phyloP scores from a whole-genome alignment of 2,888 invertebrate species.

The Lamellibrachia satsuma region DNA sequence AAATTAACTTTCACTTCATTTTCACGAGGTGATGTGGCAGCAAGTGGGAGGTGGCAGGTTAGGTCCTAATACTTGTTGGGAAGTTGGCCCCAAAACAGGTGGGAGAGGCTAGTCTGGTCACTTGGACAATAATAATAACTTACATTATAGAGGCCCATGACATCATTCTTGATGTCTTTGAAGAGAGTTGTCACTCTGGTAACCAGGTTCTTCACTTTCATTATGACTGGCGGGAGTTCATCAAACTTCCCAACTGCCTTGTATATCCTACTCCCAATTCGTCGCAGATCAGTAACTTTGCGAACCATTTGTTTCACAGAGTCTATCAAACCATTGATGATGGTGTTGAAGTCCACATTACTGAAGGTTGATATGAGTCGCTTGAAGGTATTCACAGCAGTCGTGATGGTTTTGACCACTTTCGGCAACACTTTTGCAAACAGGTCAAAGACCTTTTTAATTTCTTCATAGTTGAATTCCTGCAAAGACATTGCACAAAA shows the following conservation, averaged over 20 bases:
- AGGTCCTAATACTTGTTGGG: too few relatives aligned
- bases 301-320: not conserved
- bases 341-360: not conserved
- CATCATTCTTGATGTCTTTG: constrained; percentile 46
- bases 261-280: not conserved
- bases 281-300: not conserved
- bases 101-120: not conserved
- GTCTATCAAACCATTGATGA: not conserved
- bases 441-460: not conserved
- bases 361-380: not conserved
- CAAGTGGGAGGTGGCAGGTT: too few relatives aligned
- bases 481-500: not conserved
- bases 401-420: not conserved
- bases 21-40: too few relatives aligned
- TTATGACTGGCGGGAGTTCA: not conserved
- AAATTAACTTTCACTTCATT: too few relatives aligned
- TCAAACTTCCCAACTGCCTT: not conserved
- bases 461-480: not conserved
- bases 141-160: constrained; percentile 50
- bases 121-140: constrained; percentile 26
- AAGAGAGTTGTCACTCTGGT: constrained; percentile 42
- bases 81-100: too few relatives aligned
- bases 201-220: constrained; percentile 13
- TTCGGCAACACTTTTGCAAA: not conserved
- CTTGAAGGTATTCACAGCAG: constrained; percentile 14